These are phyloP conservation scores for Premnoplex brunnescens DNA, from an alignment of 2,797 vertebrate species.

Conservation along the genomic window DNA sequence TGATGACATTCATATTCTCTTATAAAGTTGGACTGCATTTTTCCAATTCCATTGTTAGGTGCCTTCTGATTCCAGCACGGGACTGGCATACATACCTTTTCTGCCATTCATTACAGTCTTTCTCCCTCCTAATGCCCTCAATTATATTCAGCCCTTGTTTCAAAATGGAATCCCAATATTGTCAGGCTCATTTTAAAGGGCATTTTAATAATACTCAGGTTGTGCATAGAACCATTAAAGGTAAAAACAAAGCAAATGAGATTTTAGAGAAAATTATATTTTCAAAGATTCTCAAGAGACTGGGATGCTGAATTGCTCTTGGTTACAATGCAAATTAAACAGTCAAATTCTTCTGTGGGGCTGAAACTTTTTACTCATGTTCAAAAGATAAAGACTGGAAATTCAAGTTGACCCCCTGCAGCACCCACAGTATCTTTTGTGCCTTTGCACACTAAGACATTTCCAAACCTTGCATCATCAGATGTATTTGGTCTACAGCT, in stretches of 20 bases:
- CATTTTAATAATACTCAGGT: constrained; percentile 12
- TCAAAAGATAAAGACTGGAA: background rate
- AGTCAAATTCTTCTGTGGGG: background rate
- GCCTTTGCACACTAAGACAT: background rate
- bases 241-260: constrained; percentile 34
- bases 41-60: background rate
- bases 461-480: background rate
- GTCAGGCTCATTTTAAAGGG: constrained; percentile 15
- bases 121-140: background rate
- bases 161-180: constrained; percentile 14
- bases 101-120: background rate
- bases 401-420: background rate
- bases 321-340: constrained; percentile 10
- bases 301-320: background rate
- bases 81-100: background rate
- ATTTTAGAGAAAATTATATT: constrained; percentile 4
- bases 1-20: constrained; percentile 44
- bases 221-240: background rate
- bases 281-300: background rate
- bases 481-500: background rate
- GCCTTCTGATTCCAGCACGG: background rate
- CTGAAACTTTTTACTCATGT: background rate
- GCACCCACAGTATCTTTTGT: background rate
- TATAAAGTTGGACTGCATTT: background rate
- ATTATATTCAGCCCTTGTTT: background rate